Evolutionary conservation across 2,113 vertebrate genomes (phyloP).

Genomic region (Gymnocephalus cernua): DNA sequence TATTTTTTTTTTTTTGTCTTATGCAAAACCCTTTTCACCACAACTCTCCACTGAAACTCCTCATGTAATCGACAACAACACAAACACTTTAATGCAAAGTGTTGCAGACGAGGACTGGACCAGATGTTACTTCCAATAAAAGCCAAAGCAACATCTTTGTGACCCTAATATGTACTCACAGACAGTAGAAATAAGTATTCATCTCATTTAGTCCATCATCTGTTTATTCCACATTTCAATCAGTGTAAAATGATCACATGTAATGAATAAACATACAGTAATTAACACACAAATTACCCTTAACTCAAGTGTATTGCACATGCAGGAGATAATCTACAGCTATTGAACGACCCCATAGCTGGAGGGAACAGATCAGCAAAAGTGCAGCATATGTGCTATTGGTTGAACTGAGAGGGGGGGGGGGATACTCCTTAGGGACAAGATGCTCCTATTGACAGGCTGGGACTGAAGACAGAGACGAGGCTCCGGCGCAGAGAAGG

Average conservation of each 20-base stretch:
- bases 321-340: background rate
- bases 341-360: conserved; percentile 28
- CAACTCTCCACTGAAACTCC: background rate
- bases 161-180: background rate
- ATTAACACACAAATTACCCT: conserved; percentile 41
- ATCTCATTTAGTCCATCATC: conserved; percentile 19
- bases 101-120: background rate
- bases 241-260: conserved; percentile 36
- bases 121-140: conserved; percentile 11
- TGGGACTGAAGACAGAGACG: background rate
- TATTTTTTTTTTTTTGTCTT: background rate
- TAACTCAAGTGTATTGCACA: conserved; percentile 7
- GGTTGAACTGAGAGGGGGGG: background rate
- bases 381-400: conserved; percentile 33
- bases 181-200: background rate
- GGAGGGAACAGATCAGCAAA: conserved; percentile 31
- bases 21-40: background rate
- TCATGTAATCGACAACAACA: background rate
- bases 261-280: conserved; percentile 41
- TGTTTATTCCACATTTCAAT: conserved; percentile 16
- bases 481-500: conserved; percentile 9
- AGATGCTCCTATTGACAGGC: conserved; percentile 2
- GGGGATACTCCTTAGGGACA: conserved; percentile 1
- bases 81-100: background rate
- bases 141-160: background rate